Percentiles rank a stretch among this genome's conserved stretches.
Conservation (phyloP, 2,888 invertebrate species). For the Epinotia brunnichana region DNA sequence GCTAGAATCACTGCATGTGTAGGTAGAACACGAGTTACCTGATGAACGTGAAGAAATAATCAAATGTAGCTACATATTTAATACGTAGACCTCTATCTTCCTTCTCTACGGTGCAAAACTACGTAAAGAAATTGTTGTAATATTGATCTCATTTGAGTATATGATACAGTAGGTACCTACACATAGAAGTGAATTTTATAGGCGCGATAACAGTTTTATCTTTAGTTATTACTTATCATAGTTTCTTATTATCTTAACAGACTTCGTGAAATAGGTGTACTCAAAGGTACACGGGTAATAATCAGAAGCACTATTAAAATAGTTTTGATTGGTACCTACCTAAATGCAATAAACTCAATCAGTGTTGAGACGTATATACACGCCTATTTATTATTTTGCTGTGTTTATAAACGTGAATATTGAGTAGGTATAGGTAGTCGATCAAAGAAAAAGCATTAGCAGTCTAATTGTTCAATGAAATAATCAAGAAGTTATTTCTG, state of each 20-base stretch:
- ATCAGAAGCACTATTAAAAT: not conserved
- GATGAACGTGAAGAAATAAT: not conserved
- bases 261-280: slow-evolving; percentile 8
- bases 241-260: slow-evolving; percentile 12
- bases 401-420: too few species aligned
- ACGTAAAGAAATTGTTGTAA: not conserved
- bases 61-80: not conserved
- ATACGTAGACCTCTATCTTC: not conserved
- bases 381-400: too few species aligned
- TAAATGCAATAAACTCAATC: too few species aligned
- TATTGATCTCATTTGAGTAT: too few species aligned
- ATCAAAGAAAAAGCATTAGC: too few species aligned
- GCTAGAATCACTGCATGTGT: slow-evolving; percentile 6
- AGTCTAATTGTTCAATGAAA: too few species aligned
- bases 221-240: slow-evolving; percentile 16
- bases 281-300: not conserved
- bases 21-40: not conserved
- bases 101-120: not conserved
- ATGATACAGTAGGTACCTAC: not conserved
- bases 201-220: slow-evolving; percentile 20
- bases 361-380: too few species aligned
- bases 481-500: too few species aligned
- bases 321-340: too few species aligned
- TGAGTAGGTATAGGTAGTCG: too few species aligned
- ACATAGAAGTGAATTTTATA: not conserved